These are phyloP conservation scores for Sebastes melanostomus DNA, from an alignment of 2,797 vertebrate species.

Conservation along the genomic window DNA sequence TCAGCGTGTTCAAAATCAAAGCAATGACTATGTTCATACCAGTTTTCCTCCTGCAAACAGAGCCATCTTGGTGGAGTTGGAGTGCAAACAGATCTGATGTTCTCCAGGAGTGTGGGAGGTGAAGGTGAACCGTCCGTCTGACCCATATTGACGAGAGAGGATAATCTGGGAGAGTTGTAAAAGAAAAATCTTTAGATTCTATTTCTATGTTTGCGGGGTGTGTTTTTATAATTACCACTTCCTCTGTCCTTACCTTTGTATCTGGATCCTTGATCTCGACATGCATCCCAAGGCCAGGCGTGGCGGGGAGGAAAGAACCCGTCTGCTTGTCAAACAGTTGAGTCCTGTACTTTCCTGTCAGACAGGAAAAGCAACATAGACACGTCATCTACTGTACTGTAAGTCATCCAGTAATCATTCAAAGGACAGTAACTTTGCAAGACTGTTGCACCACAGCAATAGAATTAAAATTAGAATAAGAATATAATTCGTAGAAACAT, in stretches of 20 bases:
- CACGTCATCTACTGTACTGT: not conserved
- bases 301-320: slow-evolving; percentile 89
- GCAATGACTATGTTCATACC: slow-evolving; percentile 70
- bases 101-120: slow-evolving; percentile 96
- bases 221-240: not conserved
- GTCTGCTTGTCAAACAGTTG: slow-evolving; percentile 95
- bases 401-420: not conserved
- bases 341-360: slow-evolving; percentile 91
- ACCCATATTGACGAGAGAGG: slow-evolving; percentile 93
- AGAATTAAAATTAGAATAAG: not conserved
- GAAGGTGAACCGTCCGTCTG: slow-evolving; percentile 94
- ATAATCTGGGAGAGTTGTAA: slow-evolving; percentile 82
- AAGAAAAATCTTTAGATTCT: not conserved
- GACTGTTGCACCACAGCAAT: not conserved
- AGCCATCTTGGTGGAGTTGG: slow-evolving; percentile 93
- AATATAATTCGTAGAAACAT: not conserved
- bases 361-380: not conserved
- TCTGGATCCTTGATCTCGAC: slow-evolving; percentile 96
- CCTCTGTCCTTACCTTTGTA: slow-evolving; percentile 81
- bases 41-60: slow-evolving; percentile 93
- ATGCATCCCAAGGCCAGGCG: slow-evolving; percentile 94
- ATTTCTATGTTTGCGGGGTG: not conserved
- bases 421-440: not conserved
- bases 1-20: not conserved
- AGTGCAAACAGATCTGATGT: slow-evolving; percentile 96